These are phyloP conservation scores for Erythrolamprus reginae DNA, from an alignment of 2,113 vertebrate genomes.

Conservation along the genomic window DNA sequence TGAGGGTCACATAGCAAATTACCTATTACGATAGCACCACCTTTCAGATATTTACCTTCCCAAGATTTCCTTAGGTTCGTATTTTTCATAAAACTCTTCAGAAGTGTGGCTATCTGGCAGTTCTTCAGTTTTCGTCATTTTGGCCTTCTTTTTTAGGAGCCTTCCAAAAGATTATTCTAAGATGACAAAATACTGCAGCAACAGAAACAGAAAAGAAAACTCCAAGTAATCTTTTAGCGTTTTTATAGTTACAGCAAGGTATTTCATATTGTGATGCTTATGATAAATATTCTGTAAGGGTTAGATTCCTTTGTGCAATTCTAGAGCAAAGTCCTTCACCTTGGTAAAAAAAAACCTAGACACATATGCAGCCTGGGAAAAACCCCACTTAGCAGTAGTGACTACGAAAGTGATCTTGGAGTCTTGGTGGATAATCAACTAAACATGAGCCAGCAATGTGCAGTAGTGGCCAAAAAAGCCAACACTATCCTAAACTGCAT, in stretches of 20 bases:
- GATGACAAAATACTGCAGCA: slow-evolving; percentile 18
- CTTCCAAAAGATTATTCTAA: not conserved
- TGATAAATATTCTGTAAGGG: not conserved
- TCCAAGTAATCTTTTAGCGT: not conserved
- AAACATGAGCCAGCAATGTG: too few species aligned
- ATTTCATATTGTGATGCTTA: not conserved
- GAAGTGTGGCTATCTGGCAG: slow-evolving; percentile 82
- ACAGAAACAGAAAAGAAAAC: accelerated
- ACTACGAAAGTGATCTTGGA: too few species aligned
- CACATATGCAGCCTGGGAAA: too few species aligned
- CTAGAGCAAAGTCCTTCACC: too few species aligned
- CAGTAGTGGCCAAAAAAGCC: too few species aligned
- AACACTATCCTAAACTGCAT: too few species aligned
- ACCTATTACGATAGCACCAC: not conserved
- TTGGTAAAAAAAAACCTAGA: too few species aligned
- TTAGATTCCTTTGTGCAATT: not conserved
- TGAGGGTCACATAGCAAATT: not conserved
- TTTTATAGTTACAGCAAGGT: not conserved
- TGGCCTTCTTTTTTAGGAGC: not conserved
- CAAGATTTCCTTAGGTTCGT: slow-evolving; percentile 90
- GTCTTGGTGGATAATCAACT: too few species aligned
- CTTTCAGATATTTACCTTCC: slow-evolving; percentile 69
- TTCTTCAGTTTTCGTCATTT: slow-evolving; percentile 79
- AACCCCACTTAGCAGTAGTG: too few species aligned
- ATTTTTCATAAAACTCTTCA: slow-evolving; percentile 92